Percentiles rank a stretch among this genome's conserved stretches.
Conservation (phyloP, 2,888 invertebrate species). For the Watsonalla binaria region DNA sequence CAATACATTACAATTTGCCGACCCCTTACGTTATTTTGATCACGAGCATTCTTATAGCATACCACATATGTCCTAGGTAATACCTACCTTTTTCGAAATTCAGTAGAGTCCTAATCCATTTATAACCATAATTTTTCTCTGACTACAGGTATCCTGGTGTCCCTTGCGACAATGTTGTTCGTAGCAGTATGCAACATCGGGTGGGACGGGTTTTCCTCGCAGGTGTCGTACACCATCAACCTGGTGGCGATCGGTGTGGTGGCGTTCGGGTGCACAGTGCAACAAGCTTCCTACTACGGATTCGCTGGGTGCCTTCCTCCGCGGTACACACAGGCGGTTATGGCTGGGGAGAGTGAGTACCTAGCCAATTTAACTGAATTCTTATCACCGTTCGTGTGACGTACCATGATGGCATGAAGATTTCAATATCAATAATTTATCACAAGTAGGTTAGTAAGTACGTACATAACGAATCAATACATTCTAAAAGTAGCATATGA, state of each 20-base stretch:
- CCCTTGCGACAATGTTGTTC: conserved; percentile 88
- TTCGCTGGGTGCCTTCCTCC: conserved; percentile 95
- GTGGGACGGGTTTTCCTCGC: conserved; percentile 88
- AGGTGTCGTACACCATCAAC: conserved; percentile 90
- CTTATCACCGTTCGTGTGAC: too few relatives aligned
- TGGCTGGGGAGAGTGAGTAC: conserved; percentile 94
- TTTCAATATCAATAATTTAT: too few relatives aligned
- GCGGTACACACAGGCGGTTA: conserved; percentile 94
- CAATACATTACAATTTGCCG: too few relatives aligned
- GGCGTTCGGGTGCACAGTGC: conserved; percentile 94
- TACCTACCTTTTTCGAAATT: too few relatives aligned
- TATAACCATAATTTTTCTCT: neutral
- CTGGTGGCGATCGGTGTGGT: conserved; percentile 90
- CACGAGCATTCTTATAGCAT: too few relatives aligned
- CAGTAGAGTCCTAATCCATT: too few relatives aligned
- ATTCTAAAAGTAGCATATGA: too few relatives aligned
- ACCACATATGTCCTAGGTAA: too few relatives aligned
- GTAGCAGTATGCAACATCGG: conserved; percentile 92
- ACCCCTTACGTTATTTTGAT: too few relatives aligned
- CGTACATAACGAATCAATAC: too few relatives aligned
- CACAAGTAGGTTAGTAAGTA: too few relatives aligned
- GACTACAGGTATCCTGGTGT: conserved; percentile 85
- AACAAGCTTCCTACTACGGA: conserved; percentile 96
- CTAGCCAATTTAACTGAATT: conserved; percentile 4
- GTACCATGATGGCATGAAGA: too few relatives aligned